These are phyloP conservation scores for Cichlasoma orientale DNA, from an alignment of 2,797 vertebrate species.

Conservation along the genomic window DNA sequence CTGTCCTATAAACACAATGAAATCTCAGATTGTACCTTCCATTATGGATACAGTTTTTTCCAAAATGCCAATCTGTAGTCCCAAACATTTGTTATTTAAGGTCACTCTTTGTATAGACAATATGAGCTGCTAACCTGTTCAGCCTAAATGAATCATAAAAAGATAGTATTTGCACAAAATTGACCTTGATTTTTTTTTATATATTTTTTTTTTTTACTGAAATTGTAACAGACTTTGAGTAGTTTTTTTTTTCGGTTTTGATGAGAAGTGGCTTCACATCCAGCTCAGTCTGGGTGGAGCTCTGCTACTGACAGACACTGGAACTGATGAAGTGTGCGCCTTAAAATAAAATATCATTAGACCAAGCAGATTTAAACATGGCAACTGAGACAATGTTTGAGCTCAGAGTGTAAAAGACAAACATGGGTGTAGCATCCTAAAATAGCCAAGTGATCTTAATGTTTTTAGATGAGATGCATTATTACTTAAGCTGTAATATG, in stretches of 20 bases:
- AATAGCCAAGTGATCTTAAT: not conserved
- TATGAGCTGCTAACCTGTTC: not conserved
- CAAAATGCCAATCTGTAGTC: not conserved
- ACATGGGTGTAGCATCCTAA: not conserved
- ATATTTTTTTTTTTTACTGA: not conserved
- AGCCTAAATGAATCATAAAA: not conserved
- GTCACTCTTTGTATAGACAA: not conserved
- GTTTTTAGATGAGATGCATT: not conserved
- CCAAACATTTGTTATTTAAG: not conserved
- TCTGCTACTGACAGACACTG: conserved; percentile 7
- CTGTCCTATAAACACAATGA: not conserved
- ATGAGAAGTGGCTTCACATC: conserved; percentile 2
- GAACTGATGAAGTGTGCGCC: not conserved
- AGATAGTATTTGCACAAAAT: not conserved
- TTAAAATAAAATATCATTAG: conserved; percentile 13
- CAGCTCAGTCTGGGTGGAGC: conserved; percentile 3
- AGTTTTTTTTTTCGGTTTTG: not conserved
- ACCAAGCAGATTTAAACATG: conserved; percentile 1
- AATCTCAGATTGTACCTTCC: not conserved
- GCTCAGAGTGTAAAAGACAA: no score
- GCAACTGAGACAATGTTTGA: not conserved
- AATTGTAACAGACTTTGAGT: conserved; percentile 2
- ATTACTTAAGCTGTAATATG: not conserved
- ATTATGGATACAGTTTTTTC: not conserved
- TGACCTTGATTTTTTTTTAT: not conserved